Conservation (phyloP, 2,888 invertebrate genomes). For the Panopea generosa region DNA sequence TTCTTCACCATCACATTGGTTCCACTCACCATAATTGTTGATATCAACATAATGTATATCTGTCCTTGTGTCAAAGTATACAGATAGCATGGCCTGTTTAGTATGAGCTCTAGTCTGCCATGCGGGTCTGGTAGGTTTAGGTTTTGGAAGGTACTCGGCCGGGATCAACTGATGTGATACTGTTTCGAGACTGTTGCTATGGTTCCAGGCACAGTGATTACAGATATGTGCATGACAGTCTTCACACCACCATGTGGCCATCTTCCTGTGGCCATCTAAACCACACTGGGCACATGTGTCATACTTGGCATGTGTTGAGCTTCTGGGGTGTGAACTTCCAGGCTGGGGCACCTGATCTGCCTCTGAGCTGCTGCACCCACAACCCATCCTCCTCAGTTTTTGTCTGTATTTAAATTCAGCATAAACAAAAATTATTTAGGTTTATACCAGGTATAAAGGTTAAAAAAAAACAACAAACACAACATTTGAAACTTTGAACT, state of each 20-base stretch:
- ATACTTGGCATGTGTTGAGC: not conserved
- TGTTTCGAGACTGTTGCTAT: constrained; percentile 23
- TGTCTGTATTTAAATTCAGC: too few species aligned
- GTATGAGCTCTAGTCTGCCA: constrained; percentile 19
- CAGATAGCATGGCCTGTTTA: constrained; percentile 35
- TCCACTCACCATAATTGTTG: constrained; percentile 34
- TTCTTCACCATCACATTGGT: constrained; percentile 30
- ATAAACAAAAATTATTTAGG: too few species aligned
- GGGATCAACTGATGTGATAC: constrained; percentile 24
- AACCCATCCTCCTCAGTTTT: constrained; percentile 42
- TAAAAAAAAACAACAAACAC: too few species aligned
- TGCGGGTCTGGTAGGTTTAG: constrained; percentile 18
- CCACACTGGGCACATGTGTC: constrained; percentile 34
- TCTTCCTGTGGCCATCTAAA: constrained; percentile 38
- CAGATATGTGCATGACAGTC: constrained; percentile 36
- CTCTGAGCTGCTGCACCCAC: constrained; percentile 21
- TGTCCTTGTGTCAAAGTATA: constrained; percentile 45
- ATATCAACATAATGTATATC: constrained; percentile 46
- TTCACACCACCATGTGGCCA: constrained; percentile 52
- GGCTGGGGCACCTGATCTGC: constrained; percentile 27
- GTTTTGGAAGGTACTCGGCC: constrained; percentile 3
- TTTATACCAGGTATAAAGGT: too few species aligned
- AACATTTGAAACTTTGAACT: too few species aligned
- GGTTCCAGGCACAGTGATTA: constrained; percentile 52
- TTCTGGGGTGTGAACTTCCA: constrained; percentile 15